phyloP scores from a whole-genome alignment of 1,140 invertebrate genomes.

The Rhizoglyphus robini region DNA sequence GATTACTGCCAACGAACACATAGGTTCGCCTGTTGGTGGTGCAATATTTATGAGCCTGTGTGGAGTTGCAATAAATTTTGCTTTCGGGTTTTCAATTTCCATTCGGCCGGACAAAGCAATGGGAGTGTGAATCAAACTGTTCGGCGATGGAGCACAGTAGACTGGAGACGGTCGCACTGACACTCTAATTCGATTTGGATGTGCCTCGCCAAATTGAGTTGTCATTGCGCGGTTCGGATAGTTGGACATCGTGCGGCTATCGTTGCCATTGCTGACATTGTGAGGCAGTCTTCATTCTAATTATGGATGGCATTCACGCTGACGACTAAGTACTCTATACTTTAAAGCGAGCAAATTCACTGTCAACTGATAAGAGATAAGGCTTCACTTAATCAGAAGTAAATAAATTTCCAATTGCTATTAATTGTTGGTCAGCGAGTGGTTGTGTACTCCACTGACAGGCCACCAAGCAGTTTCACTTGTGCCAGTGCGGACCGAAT shows the following conservation, averaged over 20 bases:
- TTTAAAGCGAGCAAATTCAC: conserved; percentile 1
- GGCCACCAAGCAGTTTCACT: not conserved
- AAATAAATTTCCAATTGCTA: too few species aligned
- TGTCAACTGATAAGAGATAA: too few species aligned
- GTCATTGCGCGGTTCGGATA: not conserved
- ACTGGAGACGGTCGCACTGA: too few species aligned
- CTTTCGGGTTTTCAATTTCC: conserved; percentile 7
- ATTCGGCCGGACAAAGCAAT: not conserved
- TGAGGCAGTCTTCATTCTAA: not conserved
- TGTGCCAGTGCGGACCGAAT: not conserved
- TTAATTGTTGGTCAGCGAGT: not conserved
- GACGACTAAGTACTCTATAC: not conserved
- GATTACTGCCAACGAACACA: too few species aligned
- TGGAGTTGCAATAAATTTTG: conserved; percentile 3
- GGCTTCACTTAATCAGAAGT: too few species aligned
- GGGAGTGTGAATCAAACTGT: too few species aligned
- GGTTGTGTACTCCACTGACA: not conserved
- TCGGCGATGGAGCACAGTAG: too few species aligned
- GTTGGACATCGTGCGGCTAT: not conserved
- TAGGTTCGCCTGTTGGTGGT: not conserved
- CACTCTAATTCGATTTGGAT: not conserved
- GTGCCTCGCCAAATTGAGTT: not conserved
- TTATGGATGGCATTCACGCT: conserved; percentile 15
- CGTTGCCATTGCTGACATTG: conserved; percentile 1
- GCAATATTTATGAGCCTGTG: conserved; percentile 2